phyloP scores from a whole-genome alignment of 2,113 vertebrate genomes.

The Nibea coibor region DNA sequence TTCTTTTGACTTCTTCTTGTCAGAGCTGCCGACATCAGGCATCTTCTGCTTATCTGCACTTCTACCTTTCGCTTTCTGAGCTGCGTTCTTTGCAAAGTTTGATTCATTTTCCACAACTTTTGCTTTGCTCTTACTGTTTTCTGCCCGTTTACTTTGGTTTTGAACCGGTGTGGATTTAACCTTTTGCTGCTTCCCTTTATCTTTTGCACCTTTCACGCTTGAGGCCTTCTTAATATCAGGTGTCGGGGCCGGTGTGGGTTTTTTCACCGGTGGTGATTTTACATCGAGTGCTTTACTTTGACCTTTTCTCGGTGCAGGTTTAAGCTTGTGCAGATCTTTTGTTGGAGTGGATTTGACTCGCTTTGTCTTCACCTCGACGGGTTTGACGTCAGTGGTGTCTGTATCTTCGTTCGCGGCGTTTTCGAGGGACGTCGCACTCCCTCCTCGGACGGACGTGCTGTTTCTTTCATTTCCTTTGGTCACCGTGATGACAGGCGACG shows the following conservation, averaged over 20 bases:
- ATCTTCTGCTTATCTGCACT: constrained; percentile 21
- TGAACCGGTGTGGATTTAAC: constrained; percentile 36
- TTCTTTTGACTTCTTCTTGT: constrained; percentile 36
- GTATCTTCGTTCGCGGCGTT: constrained; percentile 15
- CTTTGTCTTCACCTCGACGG: not conserved
- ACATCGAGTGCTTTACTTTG: constrained; percentile 25
- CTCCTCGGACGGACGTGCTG: not conserved
- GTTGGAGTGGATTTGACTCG: constrained; percentile 23
- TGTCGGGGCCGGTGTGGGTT: not conserved
- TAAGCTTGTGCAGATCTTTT: constrained; percentile 32
- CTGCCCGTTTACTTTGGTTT: constrained; percentile 14
- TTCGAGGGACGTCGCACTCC: not conserved
- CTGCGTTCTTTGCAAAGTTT: constrained; percentile 1
- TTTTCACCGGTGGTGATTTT: constrained; percentile 23
- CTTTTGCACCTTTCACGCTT: constrained; percentile 35
- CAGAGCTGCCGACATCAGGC: not conserved
- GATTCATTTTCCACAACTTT: constrained; percentile 23
- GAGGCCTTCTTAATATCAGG: constrained; percentile 9
- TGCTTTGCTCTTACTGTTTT: constrained; percentile 18
- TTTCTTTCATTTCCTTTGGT: constrained; percentile 18
- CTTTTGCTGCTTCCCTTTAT: constrained; percentile 31
- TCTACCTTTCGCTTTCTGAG: constrained; percentile 3
- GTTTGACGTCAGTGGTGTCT: constrained; percentile 7
- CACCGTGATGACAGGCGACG: constrained; percentile 15
- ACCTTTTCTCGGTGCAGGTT: constrained; percentile 29